phyloP scores from a whole-genome alignment of 2,113 vertebrate species.

The Gymnogyps californianus region DNA sequence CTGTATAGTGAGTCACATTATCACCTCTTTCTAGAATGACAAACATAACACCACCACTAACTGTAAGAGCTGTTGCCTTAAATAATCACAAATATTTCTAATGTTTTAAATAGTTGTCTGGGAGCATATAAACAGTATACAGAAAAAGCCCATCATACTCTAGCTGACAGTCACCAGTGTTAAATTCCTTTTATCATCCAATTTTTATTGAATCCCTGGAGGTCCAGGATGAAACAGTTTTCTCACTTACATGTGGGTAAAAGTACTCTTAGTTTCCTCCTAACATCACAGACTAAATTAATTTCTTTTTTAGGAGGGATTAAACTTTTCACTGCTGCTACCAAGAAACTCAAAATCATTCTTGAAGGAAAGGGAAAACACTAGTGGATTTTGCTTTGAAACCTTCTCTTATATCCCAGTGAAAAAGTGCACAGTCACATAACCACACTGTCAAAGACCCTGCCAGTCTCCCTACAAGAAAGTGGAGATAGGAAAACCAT shows the following conservation, averaged over 20 bases:
- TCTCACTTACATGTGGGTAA: not conserved
- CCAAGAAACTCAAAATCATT: not conserved
- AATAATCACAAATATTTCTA: not conserved
- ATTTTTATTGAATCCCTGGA: not conserved
- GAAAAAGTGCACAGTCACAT: not conserved
- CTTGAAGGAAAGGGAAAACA: not conserved
- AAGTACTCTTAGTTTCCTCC: not conserved
- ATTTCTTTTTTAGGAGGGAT: not conserved
- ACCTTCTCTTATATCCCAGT: not conserved
- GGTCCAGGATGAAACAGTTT: not conserved
- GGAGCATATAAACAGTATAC: not conserved
- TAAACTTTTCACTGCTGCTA: not conserved
- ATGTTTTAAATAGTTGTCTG: not conserved
- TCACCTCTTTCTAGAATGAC: not conserved
- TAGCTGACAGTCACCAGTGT: not conserved
- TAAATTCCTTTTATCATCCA: not conserved
- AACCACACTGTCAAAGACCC: not conserved
- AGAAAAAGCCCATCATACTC: not conserved
- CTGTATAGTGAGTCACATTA: not conserved
- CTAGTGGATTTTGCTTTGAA: not conserved
- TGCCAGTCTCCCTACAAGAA: not conserved
- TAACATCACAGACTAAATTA: not conserved
- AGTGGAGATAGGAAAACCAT: not conserved
- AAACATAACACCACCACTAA: not conserved
- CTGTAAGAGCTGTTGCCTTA: not conserved